Conservation (phyloP, 2,888 invertebrate species). For the Cinara cedri region DNA sequence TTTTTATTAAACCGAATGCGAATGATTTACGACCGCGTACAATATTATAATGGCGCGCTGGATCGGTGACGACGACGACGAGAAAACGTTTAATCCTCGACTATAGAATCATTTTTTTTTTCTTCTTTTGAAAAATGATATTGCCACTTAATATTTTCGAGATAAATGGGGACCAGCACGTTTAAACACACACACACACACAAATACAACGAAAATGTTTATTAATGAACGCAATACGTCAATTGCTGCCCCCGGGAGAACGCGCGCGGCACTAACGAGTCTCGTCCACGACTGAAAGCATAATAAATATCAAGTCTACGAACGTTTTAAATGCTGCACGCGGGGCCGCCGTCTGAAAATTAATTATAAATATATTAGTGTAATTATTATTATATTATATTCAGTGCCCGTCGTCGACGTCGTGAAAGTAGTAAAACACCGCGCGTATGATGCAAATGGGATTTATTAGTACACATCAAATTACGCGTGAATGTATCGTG, state of each 20-base stretch:
- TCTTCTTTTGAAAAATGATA: constrained; percentile 24
- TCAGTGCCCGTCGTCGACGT: too few relatives aligned
- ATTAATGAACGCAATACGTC: constrained; percentile 16
- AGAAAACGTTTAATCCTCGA: background rate
- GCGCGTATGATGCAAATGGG: too few relatives aligned
- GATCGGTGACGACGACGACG: background rate
- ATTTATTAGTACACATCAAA: too few relatives aligned
- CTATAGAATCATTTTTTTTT: background rate
- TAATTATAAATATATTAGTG: background rate
- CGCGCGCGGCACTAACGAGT: background rate
- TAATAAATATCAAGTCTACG: constrained; percentile 9
- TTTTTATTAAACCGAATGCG: background rate
- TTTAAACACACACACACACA: constrained; percentile 10
- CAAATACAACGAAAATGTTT: constrained; percentile 1
- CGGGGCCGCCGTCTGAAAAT: background rate
- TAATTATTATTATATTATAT: too few relatives aligned
- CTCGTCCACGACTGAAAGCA: background rate
- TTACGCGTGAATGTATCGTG: too few relatives aligned
- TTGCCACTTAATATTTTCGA: constrained; percentile 7
- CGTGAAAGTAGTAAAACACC: background rate
- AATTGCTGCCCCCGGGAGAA: background rate
- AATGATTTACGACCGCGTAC: constrained; percentile 10
- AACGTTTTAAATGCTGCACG: background rate
- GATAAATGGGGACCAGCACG: constrained; percentile 7
- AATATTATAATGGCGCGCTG: too few relatives aligned